These are phyloP conservation scores for Choloepus hoffmanni DNA, from an alignment of 2,113 vertebrate species.

Conservation along the genomic window DNA sequence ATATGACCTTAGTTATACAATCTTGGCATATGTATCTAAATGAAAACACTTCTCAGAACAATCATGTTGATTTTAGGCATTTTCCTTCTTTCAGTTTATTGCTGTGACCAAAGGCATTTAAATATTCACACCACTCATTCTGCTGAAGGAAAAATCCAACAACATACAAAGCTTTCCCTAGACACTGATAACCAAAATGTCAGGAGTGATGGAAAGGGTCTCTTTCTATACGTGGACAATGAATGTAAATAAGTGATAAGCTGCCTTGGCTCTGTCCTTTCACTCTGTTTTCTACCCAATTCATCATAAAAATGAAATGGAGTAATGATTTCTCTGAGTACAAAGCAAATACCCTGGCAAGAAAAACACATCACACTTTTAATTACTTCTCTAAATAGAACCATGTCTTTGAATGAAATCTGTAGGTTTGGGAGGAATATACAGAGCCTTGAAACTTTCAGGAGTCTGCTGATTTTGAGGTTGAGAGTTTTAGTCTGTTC, in stretches of 20 bases:
- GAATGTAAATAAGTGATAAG: neutral
- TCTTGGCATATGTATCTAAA: slow-evolving; percentile 14
- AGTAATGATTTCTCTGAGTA: slow-evolving; percentile 11
- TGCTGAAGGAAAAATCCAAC: slow-evolving; percentile 9
- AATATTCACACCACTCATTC: slow-evolving; percentile 53
- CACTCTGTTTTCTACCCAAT: neutral
- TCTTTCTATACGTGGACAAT: neutral
- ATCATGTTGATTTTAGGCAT: neutral
- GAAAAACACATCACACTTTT: slow-evolving; percentile 44
- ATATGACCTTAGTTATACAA: slow-evolving; percentile 46
- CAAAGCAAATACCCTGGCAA: neutral
- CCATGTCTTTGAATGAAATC: neutral
- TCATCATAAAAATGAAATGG: neutral
- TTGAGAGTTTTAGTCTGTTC: neutral
- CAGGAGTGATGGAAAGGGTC: neutral
- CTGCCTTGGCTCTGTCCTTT: slow-evolving; percentile 26
- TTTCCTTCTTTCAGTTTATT: slow-evolving; percentile 63
- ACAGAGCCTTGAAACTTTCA: neutral
- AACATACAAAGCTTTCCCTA: neutral
- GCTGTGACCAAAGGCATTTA: slow-evolving; percentile 67
- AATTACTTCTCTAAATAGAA: slow-evolving; percentile 38
- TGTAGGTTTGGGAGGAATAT: neutral
- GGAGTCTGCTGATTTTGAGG: neutral
- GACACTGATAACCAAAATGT: neutral
- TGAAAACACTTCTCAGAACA: slow-evolving; percentile 15